Base-by-base conservation (phyloP, 2,888 invertebrate genomes). In the Trachelus tabidus region DNA sequence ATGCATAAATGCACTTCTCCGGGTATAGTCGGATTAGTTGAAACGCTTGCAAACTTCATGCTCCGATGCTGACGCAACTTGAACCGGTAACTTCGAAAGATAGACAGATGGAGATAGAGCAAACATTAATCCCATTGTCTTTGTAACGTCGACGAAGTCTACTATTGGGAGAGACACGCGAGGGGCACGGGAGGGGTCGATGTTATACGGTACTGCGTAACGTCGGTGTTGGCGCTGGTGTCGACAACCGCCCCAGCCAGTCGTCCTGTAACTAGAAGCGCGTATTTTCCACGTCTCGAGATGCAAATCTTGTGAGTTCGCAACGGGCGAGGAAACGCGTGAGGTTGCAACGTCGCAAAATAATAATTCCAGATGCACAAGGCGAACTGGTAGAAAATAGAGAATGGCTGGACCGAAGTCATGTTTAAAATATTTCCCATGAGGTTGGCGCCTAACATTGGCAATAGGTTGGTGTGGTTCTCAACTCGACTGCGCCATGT, bases 101-200 rank as follows among this genome's bases (percentile, higher is more conserved):
- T 76, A 81, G 80, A 80, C 81, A 78, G 76, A 75, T 77, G 82
- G 77, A 77, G 80, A 79, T 80, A 80, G 81, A 83, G 76, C 81
- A 82, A 83, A 82, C 82, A 81, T 81, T 83, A 83, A 83, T 83
- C 78, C 81, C 81, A 83, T 84, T 82, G 82, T 81, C 81, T 82
- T 80, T 75, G 76, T 68, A 68, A 69, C 74, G 35, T 30, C 74
- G 74, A 31, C 35, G 74, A 15, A 23, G 74, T 74, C 74, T 56
- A 56, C 2, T 23, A 2, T 30, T 71, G 31, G 12, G 34, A 71
- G 71, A 30, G 71, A 30, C 30, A 12, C 3, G 3, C 12, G 71
- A 30, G 23, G 71, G 34, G 71, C 30, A 34, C 12, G 31, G 30
- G 34, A 34, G 30, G 71, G 11, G 9, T 9, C 23, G 4, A 56